Percentiles rank a stretch among this genome's conserved stretches.
phyloP scores from a whole-genome alignment of 2,797 vertebrate species.

The Ptychadena robeensis region DNA sequence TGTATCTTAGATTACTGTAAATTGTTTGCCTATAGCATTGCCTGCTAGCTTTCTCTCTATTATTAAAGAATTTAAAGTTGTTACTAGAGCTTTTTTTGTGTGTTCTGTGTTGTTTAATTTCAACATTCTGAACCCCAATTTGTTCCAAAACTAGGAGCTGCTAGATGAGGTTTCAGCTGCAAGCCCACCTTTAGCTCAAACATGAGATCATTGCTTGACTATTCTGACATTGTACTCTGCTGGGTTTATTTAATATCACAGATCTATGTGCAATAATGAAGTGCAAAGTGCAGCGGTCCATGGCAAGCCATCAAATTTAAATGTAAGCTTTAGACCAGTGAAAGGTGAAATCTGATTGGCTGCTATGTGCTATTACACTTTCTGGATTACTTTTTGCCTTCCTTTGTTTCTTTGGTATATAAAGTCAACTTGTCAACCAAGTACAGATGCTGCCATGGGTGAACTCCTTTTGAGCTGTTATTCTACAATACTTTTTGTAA shows the following conservation, averaged over 20 bases:
- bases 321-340: not conserved
- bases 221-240: not conserved
- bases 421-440: no score
- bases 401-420: no score
- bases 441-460: no score
- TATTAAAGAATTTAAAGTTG: not conserved
- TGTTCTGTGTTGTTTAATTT: not conserved
- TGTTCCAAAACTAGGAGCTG: not conserved
- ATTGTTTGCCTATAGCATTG: not conserved
- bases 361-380: not conserved
- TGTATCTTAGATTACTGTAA: not conserved
- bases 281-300: not conserved
- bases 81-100: not conserved
- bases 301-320: not conserved
- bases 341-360: not conserved
- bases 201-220: not conserved
- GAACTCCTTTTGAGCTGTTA: no score
- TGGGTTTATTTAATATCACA: not conserved
- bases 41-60: not conserved
- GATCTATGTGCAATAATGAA: not conserved
- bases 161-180: not conserved
- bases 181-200: not conserved
- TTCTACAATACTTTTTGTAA: no score
- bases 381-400: not conserved
- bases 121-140: not conserved